These are phyloP conservation scores for Ochropacha duplaris DNA, from an alignment of 2,888 invertebrate species.

Conservation along the genomic window DNA sequence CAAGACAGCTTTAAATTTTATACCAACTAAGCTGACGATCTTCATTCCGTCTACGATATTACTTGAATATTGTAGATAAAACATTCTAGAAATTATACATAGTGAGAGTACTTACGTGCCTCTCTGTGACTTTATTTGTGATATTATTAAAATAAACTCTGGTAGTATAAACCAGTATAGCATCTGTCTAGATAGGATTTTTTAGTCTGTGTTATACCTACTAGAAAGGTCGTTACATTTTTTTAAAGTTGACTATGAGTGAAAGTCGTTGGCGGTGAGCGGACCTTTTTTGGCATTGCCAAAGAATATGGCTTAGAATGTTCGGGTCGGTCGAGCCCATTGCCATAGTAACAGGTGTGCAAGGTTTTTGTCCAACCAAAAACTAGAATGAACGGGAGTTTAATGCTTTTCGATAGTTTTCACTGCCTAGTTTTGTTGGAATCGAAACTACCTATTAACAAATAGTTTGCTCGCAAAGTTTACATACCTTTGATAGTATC, in stretches of 20 bases:
- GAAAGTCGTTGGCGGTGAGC: slow-evolving; percentile 62
- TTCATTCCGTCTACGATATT: no score
- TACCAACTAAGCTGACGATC: no score
- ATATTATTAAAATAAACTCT: background rate
- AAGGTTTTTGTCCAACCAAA: slow-evolving; percentile 10
- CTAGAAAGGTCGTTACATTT: slow-evolving; percentile 68
- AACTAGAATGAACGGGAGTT: background rate
- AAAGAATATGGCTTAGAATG: slow-evolving; percentile 55
- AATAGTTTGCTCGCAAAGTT: no score
- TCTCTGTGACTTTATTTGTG: no score
- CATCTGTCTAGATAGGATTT: background rate
- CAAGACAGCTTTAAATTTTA: no score
- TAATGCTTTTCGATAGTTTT: background rate
- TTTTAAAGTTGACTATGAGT: slow-evolving; percentile 63
- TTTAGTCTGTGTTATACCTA: slow-evolving; percentile 1
- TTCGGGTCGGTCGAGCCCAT: slow-evolving; percentile 23
- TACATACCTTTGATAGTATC: no score
- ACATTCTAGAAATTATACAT: no score
- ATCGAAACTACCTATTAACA: background rate
- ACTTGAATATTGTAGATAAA: no score
- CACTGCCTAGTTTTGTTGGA: background rate
- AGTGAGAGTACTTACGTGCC: no score
- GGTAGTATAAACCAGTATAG: background rate
- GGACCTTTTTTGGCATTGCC: slow-evolving; percentile 65
- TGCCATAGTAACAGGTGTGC: slow-evolving; percentile 27